A percentile compares a stretch with the other conserved stretches of the same genome.
Conservation (phyloP, 2,113 vertebrate genomes). For the Ceratotherium simum region DNA sequence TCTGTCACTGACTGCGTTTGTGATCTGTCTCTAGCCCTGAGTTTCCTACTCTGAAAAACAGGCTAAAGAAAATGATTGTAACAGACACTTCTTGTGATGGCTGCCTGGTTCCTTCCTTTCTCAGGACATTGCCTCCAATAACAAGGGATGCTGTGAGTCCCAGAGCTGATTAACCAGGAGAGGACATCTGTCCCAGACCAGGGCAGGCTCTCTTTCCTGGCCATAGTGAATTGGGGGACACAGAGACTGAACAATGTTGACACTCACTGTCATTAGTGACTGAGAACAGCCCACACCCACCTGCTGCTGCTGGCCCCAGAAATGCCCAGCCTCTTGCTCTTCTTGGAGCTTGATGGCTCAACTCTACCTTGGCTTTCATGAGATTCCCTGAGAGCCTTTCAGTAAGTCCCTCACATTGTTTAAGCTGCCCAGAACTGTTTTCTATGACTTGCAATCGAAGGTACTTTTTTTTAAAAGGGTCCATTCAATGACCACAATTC, state of each 20-base stretch:
- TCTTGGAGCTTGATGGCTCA: background rate
- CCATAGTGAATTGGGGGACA: background rate
- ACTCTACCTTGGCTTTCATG: background rate
- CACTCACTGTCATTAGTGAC: background rate
- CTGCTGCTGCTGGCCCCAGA: background rate
- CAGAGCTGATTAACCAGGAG: background rate
- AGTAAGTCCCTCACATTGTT: background rate
- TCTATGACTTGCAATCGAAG: background rate
- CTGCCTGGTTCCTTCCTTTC: background rate
- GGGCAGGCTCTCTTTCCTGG: background rate
- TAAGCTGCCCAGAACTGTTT: background rate
- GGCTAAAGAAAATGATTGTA: background rate
- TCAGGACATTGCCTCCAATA: background rate
- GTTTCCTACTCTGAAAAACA: constrained; percentile 16
- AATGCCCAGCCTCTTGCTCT: background rate
- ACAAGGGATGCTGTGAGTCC: background rate
- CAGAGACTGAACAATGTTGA: background rate
- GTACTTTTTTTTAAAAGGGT: background rate
- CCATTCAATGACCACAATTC: background rate
- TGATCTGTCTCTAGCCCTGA: background rate
- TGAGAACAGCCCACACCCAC: background rate
- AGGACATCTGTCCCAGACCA: background rate
- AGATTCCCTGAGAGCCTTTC: constrained; percentile 5
- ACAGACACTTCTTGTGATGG: background rate
- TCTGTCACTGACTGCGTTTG: background rate